phyloP scores from a whole-genome alignment of 2,797 vertebrate species.

The Tympanoctomys barrerae region DNA sequence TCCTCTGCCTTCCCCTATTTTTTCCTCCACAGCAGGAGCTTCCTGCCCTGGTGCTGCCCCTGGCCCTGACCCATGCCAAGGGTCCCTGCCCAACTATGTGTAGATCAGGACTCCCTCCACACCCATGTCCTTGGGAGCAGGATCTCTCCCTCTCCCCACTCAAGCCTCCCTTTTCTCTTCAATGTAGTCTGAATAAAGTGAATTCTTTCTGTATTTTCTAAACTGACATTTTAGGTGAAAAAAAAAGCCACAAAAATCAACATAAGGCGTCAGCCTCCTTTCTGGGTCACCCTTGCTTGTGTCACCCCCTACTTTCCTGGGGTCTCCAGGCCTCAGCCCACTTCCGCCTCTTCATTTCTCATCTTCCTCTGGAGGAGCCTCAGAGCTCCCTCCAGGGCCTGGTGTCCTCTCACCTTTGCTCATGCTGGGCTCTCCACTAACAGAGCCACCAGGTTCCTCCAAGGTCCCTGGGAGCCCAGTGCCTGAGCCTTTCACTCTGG shows the following conservation, averaged over 20 bases:
- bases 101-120: slow-evolving; percentile 40
- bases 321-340: neutral
- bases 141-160: slow-evolving; percentile 69
- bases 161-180: slow-evolving; percentile 15
- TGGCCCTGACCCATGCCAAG: too few species aligned
- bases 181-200: slow-evolving; percentile 80
- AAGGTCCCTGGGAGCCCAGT: neutral
- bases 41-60: slow-evolving; percentile 41
- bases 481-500: neutral
- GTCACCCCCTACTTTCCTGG: slow-evolving; percentile 24
- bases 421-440: neutral
- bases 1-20: slow-evolving; percentile 6
- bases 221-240: slow-evolving; percentile 79
- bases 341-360: neutral
- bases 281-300: slow-evolving; percentile 70
- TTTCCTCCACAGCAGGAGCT: slow-evolving; percentile 47
- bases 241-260: slow-evolving; percentile 26
- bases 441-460: neutral
- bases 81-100: neutral
- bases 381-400: neutral
- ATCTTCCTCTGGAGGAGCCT: neutral
- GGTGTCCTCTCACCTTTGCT: neutral
- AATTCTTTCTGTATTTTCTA: slow-evolving; percentile 80
- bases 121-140: slow-evolving; percentile 78
- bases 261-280: slow-evolving; percentile 66